Base-by-base conservation (phyloP, 2,797 vertebrate species). In the Clarias platycephalus region DNA sequence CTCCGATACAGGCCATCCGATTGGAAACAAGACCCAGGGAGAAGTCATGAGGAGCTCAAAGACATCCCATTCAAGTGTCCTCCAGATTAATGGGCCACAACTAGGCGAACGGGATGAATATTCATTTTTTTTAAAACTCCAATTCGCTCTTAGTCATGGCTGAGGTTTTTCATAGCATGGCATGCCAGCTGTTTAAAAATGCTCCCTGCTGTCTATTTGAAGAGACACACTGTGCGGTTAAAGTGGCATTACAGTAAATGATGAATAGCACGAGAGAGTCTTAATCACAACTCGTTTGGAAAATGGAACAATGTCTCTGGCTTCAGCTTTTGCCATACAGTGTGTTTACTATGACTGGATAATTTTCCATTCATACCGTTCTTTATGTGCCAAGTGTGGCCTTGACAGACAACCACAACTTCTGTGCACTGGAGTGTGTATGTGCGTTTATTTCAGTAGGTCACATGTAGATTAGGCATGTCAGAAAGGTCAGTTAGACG, bases 21-120 rank as follows among this genome's bases (percentile, higher is more conserved):
- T 92, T 92, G 93, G 93, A 95, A 94, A 93, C 91, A 94, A 91
- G 91, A 90, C 86, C 87, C 81, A 87, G 87, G 90, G 90, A 89
- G 89, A 90, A 94, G 93, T 94, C 93, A 93, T 90, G 92, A 87
- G 90, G 91, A 83, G 89, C 89, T 92, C 92, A 76, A 91, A 94
- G 93, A 94, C 91, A 93, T 94, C 93, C 93, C 92, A 94, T 94
- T 95, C 92, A 94, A 91, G 86, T 85, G 83, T 83, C 89, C 90
- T 70, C 63, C 31, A 80, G 85, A 87, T 85, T 85, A 71, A 83
- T 87, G 80, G 55, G 63, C 62, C 62, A 81, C 78, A 68, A 72
- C 66, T 74, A 76, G 75, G 57, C 66, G 71, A 31, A 80, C 28
- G 12, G 31, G 31, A 86, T 89, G 77, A 89, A 88, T 87, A 89